phyloP scores from a whole-genome alignment of 2,888 invertebrate genomes.

The Nomada flava region DNA sequence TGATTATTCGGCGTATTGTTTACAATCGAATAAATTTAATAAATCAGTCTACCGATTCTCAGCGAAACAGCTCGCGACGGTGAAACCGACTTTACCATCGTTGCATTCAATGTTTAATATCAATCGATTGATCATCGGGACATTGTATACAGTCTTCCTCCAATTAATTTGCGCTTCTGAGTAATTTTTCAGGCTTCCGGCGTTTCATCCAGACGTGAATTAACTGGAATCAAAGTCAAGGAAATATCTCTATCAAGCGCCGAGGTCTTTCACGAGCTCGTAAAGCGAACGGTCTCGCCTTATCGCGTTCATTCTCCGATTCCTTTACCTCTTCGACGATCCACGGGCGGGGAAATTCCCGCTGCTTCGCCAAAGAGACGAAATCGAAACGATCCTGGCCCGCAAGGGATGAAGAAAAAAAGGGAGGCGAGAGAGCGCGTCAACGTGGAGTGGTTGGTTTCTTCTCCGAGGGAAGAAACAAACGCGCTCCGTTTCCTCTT shows the following conservation, averaged over 20 bases:
- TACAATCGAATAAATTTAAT: too few relatives aligned
- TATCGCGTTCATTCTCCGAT: slow-evolving; percentile 55
- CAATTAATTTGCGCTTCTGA: too few relatives aligned
- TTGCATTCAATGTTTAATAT: too few relatives aligned
- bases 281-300: slow-evolving; percentile 36
- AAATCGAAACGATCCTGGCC: slow-evolving; percentile 25
- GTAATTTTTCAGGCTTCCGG: too few relatives aligned
- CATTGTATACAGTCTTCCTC: too few relatives aligned
- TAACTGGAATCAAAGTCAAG: background rate
- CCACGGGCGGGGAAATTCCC: background rate
- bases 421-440: background rate
- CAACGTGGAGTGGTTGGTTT: slow-evolving; percentile 20
- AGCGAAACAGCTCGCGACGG: too few relatives aligned
- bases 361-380: background rate
- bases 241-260: slow-evolving; percentile 16
- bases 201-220: slow-evolving; percentile 19
- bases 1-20: too few relatives aligned
- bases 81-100: too few relatives aligned
- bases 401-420: background rate
- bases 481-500: slow-evolving; percentile 28
- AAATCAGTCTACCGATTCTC: too few relatives aligned
- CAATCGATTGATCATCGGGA: too few relatives aligned
- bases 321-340: slow-evolving; percentile 19
- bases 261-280: slow-evolving; percentile 26
- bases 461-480: slow-evolving; percentile 28